A percentile compares a stretch with the other conserved stretches of the same genome.
Conservation (phyloP, 2,888 invertebrate species). For the Ecdyonurus torrentis region DNA sequence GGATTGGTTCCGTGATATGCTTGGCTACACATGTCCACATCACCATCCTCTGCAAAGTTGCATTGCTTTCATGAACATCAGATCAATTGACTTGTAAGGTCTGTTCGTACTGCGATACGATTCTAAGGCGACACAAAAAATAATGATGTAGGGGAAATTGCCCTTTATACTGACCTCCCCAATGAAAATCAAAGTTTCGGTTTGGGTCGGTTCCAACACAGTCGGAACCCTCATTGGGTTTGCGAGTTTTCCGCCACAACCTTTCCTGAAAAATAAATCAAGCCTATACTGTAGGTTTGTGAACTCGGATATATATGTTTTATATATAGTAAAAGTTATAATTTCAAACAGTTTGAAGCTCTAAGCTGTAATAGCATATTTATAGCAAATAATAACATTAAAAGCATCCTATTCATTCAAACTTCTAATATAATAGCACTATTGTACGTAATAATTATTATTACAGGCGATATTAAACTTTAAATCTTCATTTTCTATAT, state of each 20-base stretch:
- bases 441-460: too few relatives aligned
- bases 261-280: conserved; percentile 21
- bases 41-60: not conserved
- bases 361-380: too few relatives aligned
- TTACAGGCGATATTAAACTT: too few relatives aligned
- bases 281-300: too few relatives aligned
- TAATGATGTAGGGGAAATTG: not conserved
- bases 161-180: conserved; percentile 15
- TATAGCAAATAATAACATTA: too few relatives aligned
- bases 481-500: too few relatives aligned
- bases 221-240: conserved; percentile 6
- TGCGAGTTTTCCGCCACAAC: conserved; percentile 29
- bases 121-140: too few relatives aligned
- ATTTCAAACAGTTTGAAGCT: not conserved
- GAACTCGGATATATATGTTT: too few relatives aligned
- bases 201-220: conserved; percentile 19
- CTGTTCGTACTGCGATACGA: too few relatives aligned
- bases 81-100: too few relatives aligned
- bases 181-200: conserved; percentile 26
- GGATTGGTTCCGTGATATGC: not conserved
- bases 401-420: too few relatives aligned
- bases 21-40: not conserved
- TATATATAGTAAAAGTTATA: not conserved
- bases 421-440: too few relatives aligned
- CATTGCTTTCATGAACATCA: not conserved